A percentile compares a stretch with the other conserved stretches of the same genome.
Evolutionary conservation across 1,140 invertebrate species (phyloP).

Genomic region (Palaemon carinicauda): DNA sequence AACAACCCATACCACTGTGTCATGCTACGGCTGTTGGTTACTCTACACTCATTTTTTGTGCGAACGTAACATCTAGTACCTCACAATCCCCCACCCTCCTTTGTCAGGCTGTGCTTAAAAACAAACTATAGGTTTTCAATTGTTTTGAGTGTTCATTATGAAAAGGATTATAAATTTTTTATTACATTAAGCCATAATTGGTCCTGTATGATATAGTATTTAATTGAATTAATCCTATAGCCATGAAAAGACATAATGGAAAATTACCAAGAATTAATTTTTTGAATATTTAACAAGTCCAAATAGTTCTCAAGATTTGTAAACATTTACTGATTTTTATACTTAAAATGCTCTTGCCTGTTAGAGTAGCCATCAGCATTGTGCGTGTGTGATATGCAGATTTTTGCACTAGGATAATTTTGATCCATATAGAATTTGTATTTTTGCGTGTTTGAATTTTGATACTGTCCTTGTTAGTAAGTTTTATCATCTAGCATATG

Average conservation of each 20-base stretch:
- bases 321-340: neutral
- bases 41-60: constrained; percentile 27
- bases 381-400: constrained; percentile 54
- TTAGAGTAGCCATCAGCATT: constrained; percentile 52
- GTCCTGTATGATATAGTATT: too few relatives aligned
- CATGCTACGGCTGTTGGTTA: constrained; percentile 43
- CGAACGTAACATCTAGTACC: neutral
- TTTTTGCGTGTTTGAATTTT: constrained; percentile 58
- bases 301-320: too few relatives aligned
- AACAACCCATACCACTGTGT: constrained; percentile 33
- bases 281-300: too few relatives aligned
- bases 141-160: too few relatives aligned
- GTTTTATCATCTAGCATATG: constrained; percentile 55
- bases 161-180: too few relatives aligned
- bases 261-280: too few relatives aligned
- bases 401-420: constrained; percentile 58
- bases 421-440: constrained; percentile 58
- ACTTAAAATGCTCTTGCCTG: constrained; percentile 4
- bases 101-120: too few relatives aligned
- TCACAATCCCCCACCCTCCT: too few relatives aligned
- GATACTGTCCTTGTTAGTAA: constrained; percentile 56
- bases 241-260: too few relatives aligned
- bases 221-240: too few relatives aligned
- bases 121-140: too few relatives aligned
- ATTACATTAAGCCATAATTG: too few relatives aligned